Percentiles rank a stretch among this genome's conserved stretches.
Conservation (phyloP, 2,888 invertebrate genomes). For the Bhutanitis thaidina region DNA sequence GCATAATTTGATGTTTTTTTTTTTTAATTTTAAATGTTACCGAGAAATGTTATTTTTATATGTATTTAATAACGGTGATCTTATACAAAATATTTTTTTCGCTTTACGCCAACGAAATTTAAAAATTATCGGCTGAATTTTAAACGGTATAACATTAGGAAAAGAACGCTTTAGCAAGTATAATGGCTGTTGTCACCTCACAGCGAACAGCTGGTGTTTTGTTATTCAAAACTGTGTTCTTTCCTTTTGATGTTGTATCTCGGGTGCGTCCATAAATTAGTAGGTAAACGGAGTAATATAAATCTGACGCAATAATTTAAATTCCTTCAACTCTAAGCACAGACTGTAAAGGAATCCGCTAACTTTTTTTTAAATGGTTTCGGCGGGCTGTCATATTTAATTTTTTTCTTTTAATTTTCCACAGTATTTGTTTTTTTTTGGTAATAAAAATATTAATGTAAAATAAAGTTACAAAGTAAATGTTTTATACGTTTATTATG, state of each 20-base stretch:
- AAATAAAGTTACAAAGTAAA: no score
- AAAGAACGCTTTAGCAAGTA: conserved; percentile 16
- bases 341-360: conserved; percentile 13
- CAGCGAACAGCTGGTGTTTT: conserved; percentile 18
- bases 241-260: conserved; percentile 14
- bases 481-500: no score
- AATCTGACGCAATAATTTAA: conserved; percentile 16
- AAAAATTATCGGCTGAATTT: conserved; percentile 6
- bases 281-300: conserved; percentile 16
- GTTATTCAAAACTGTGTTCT: conserved; percentile 12
- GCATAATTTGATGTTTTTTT: no score
- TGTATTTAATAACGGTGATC: no score
- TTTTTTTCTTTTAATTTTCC: not conserved
- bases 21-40: no score
- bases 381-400: not conserved
- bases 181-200: conserved; percentile 15
- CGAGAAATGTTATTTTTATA: no score
- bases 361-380: not conserved
- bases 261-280: conserved; percentile 16
- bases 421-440: no score
- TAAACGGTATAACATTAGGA: conserved; percentile 9
- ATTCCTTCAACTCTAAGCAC: conserved; percentile 9
- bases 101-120: not conserved
- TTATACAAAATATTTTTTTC: no score
- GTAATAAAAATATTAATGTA: no score